Base-by-base conservation (phyloP, 2,113 vertebrate species). In the Crotalus viridis region DNA sequence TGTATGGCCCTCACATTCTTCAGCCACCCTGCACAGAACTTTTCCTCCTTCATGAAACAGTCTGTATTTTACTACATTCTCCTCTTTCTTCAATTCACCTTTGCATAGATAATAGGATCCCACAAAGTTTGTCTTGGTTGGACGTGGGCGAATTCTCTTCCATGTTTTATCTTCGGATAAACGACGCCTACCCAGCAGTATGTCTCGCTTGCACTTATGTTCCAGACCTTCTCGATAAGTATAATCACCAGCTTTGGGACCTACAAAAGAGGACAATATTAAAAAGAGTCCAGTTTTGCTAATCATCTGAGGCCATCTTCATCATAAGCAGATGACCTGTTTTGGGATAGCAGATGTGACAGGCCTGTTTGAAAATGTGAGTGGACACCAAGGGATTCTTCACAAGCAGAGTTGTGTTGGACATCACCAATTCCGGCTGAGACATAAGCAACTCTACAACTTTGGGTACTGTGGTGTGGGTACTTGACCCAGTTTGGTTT, bases 351-450 rank as follows among this genome's bases (percentile, higher is more conserved):
- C 99, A 99, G 93, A 97, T 95, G 26, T 98, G 97, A 96, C 99
- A 99, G 91, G 98, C 99, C 97, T 98, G 99, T 96, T 98, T 98
- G 97, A 99, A 99, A 90, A 99, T 93, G 0, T 99, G 99, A 54
- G 98, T 99, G 95, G 98, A 95, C 1, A 98, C 97, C 95, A 99
- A 95, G 0, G 98, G 98, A 94, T 99, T 98, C 97, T 99, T 98
- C 96, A 99, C 99, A 93, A 99, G 98, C 95, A 99, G 95, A 64
- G 99, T 98, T 1, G 98, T 98, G 95, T 98, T 98, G 91, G 97
- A 96, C 94, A 96, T 96, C 94, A 95, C 95, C 90, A 93, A 97
- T 97, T 96, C 96, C 0, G 96, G 95, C 95, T 97, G 97, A 48
- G 95, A 94, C 8, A 88, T 93, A 56, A 96, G 93, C 64, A 96